Evolutionary conservation across 2,888 invertebrate genomes (phyloP).

Genomic region (Linnaemya tessellans): DNA sequence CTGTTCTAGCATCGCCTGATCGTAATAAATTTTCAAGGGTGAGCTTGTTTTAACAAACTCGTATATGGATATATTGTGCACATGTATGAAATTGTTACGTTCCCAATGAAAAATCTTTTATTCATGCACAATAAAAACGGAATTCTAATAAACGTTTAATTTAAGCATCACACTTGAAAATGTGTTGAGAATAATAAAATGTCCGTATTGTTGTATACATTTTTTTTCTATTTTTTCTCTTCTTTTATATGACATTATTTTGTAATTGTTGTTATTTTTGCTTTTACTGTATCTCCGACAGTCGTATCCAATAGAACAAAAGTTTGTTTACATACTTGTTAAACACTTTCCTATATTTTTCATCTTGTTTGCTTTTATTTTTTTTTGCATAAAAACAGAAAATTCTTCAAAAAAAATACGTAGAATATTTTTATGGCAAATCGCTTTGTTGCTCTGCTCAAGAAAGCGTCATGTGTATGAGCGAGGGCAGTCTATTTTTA

Average conservation of each 20-base stretch:
- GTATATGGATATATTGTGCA: no score
- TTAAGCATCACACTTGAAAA: constrained; percentile 31
- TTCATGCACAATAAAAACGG: constrained; percentile 26
- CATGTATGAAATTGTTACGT: neutral
- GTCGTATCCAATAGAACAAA: constrained; percentile 2
- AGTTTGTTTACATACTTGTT: constrained; percentile 35
- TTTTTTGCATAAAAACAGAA: neutral
- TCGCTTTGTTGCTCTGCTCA: neutral
- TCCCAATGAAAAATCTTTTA: neutral
- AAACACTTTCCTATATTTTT: constrained; percentile 2
- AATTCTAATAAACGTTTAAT: constrained; percentile 43
- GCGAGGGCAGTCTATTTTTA: no score
- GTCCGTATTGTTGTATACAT: neutral
- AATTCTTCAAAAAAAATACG: neutral
- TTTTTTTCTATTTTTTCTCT: neutral
- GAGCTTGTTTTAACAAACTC: no score
- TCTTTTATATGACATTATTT: constrained; percentile 36
- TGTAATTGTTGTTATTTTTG: constrained; percentile 26
- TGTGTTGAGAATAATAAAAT: constrained; percentile 20
- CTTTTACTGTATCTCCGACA: constrained; percentile 9
- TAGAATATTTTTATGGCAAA: constrained; percentile 28
- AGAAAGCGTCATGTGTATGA: neutral
- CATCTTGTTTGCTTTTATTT: neutral
- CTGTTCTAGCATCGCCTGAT: neutral
- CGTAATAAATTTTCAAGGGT: neutral